A percentile compares a stretch with the other conserved stretches of the same genome.
phyloP scores from a whole-genome alignment of 2,113 vertebrate genomes.

The Neolamprologus ventralis region DNA sequence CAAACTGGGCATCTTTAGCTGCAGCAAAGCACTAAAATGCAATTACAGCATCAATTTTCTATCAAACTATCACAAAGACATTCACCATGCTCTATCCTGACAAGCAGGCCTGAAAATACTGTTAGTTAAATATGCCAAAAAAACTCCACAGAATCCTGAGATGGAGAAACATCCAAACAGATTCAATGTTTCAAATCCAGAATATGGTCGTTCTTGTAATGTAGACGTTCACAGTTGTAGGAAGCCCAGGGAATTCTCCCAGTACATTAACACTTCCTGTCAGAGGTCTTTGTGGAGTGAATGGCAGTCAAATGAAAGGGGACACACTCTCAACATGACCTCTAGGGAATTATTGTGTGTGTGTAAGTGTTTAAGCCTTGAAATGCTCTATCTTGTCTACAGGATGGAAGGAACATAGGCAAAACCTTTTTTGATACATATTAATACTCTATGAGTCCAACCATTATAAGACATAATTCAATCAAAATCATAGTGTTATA shows the following conservation, averaged over 20 bases:
- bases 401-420: background rate
- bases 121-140: background rate
- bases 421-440: background rate
- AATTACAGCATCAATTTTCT: conserved; percentile 12
- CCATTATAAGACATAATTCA: background rate
- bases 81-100: background rate
- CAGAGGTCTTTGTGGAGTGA: background rate
- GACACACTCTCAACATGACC: background rate
- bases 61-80: background rate
- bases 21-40: background rate
- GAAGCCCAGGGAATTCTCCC: background rate
- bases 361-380: background rate
- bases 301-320: conserved; percentile 4
- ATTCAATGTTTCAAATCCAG: background rate
- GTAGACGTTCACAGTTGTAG: background rate
- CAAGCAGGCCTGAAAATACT: background rate
- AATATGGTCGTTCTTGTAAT: background rate
- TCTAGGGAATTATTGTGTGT: background rate
- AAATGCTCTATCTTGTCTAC: background rate
- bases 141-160: background rate
- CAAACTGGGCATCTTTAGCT: background rate
- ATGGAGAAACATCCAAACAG: background rate
- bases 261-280: background rate
- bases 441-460: background rate
- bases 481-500: background rate